These are phyloP conservation scores for Montipora efflorescens DNA, from an alignment of 64 coral and sea anemone species.

Conservation along the genomic window DNA sequence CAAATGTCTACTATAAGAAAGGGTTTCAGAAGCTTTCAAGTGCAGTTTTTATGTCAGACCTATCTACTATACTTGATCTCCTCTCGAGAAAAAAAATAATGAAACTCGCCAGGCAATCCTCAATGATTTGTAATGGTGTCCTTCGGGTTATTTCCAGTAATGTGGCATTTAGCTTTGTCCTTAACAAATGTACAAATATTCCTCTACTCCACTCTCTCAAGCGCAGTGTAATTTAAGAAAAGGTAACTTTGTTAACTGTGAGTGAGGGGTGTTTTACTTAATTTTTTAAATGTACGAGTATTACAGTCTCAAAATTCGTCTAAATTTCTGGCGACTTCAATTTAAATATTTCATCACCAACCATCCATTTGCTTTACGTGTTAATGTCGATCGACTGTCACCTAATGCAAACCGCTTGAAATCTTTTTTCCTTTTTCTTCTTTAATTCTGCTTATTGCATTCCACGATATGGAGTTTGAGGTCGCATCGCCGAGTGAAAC, in stretches of 20 bases:
- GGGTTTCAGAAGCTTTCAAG: too few relatives aligned
- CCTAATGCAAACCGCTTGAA: conserved; percentile 30
- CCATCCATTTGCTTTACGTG: conserved; percentile 50
- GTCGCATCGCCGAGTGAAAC: conserved; percentile 67
- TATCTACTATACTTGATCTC: too few relatives aligned
- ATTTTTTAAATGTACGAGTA: background rate
- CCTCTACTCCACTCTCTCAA: too few relatives aligned
- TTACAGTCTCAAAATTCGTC: background rate
- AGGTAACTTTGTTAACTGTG: too few relatives aligned
- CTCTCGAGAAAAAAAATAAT: background rate
- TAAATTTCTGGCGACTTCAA: conserved; percentile 29
- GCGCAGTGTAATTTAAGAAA: too few relatives aligned
- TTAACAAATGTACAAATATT: too few relatives aligned
- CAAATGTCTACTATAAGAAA: too few relatives aligned
- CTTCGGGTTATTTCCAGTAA: conserved; percentile 22
- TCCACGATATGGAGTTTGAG: conserved; percentile 58
- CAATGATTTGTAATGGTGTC: too few relatives aligned
- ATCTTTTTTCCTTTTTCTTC: conserved; percentile 8
- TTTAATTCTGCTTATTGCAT: conserved; percentile 25
- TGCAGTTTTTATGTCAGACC: too few relatives aligned
- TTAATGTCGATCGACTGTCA: conserved; percentile 54
- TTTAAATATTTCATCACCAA: conserved; percentile 55
- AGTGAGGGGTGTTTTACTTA: background rate
- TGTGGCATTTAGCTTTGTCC: conserved; percentile 46
- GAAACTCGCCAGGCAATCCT: background rate